Conservation (phyloP, 2,113 vertebrate species). For the Hydrolagus affinis region DNA sequence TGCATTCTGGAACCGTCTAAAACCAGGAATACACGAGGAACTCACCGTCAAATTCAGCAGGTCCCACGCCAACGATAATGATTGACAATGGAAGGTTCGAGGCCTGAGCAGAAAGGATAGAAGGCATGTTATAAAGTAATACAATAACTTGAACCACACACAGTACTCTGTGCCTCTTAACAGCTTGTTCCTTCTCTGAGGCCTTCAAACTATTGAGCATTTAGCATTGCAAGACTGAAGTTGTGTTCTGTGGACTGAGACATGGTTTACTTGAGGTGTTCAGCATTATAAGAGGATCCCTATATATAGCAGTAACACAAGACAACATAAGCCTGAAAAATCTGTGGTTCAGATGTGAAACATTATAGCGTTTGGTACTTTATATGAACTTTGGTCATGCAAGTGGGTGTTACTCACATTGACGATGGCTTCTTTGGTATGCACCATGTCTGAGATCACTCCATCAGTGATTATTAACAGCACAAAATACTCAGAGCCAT, state of each 20-base stretch:
- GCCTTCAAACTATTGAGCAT: too few relatives aligned
- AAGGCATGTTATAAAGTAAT: constrained; percentile 19
- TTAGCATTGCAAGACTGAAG: too few relatives aligned
- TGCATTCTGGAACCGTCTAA: not conserved
- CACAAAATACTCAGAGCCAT: constrained; percentile 92
- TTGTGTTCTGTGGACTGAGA: too few relatives aligned
- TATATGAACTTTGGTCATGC: too few relatives aligned
- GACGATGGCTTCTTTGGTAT: constrained; percentile 95
- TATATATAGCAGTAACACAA: too few relatives aligned
- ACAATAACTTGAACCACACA: not conserved
- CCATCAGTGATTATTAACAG: constrained; percentile 94
- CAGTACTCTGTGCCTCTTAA: too few relatives aligned
- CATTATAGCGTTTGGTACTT: too few relatives aligned
- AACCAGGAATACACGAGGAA: constrained; percentile 11
- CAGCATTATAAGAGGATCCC: too few relatives aligned
- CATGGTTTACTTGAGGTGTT: too few relatives aligned
- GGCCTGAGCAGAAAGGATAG: constrained; percentile 58
- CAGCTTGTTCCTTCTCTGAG: too few relatives aligned
- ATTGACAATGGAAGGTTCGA: constrained; percentile 87
- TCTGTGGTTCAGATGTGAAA: too few relatives aligned
- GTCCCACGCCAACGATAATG: constrained; percentile 92
- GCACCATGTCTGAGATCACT: constrained; percentile 95
- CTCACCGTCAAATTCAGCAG: constrained; percentile 95
- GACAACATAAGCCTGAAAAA: too few relatives aligned
- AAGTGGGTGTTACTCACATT: constrained; percentile 62